phyloP scores from a whole-genome alignment of 2,113 vertebrate species.

The Apodemus speciosus region DNA sequence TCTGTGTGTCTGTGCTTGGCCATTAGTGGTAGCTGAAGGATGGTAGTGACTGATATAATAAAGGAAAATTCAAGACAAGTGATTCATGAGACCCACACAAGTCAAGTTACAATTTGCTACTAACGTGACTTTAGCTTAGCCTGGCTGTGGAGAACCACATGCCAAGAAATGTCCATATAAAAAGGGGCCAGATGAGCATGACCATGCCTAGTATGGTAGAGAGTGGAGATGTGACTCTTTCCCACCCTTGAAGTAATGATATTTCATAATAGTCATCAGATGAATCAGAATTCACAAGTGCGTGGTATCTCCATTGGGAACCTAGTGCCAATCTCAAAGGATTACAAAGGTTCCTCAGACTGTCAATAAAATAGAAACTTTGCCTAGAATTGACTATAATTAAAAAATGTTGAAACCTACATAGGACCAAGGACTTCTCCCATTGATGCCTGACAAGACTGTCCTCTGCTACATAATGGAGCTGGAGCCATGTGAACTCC shows the following conservation, averaged over 20 bases:
- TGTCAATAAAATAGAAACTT: conserved; percentile 71
- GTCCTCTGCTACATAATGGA: no score
- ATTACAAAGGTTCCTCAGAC: conserved; percentile 59
- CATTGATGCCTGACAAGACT: no score
- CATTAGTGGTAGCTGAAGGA: background rate
- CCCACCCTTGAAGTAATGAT: background rate
- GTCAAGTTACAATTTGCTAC: background rate
- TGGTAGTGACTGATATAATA: background rate
- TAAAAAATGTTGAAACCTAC: conserved; percentile 61
- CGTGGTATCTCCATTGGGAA: conserved; percentile 20
- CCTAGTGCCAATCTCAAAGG: conserved; percentile 51
- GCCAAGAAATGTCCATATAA: background rate
- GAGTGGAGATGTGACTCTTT: background rate
- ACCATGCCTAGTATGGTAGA: background rate
- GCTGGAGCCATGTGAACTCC: no score
- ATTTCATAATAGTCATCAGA: conserved; percentile 32
- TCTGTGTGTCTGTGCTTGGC: conserved; percentile 15
- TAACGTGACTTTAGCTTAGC: conserved; percentile 34
- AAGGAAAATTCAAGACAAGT: background rate
- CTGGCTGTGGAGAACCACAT: conserved; percentile 53
- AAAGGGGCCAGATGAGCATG: background rate
- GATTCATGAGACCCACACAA: background rate
- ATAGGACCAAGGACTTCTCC: no score
- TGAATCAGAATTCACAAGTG: conserved; percentile 54
- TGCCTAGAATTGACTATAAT: conserved; percentile 65